These are phyloP conservation scores for Cotesia chilonis DNA, from an alignment of 1,140 invertebrate genomes.

Conservation along the genomic window DNA sequence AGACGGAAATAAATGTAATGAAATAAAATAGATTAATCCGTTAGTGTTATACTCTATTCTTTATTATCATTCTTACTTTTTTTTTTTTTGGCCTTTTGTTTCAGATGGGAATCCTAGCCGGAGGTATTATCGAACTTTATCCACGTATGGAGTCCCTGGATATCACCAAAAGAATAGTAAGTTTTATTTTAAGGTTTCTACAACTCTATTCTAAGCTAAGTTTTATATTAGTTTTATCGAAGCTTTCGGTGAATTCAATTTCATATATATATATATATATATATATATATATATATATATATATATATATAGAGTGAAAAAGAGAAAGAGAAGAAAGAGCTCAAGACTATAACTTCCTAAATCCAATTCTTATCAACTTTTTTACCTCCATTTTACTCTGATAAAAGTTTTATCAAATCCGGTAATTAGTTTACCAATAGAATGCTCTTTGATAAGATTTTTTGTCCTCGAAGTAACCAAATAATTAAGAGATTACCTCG, in stretches of 20 bases:
- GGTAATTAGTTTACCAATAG: too few relatives aligned
- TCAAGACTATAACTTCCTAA: not conserved
- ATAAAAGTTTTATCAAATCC: too few relatives aligned
- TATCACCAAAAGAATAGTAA: conserved; percentile 40
- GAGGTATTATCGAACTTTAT: conserved; percentile 42
- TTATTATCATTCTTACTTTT: not conserved
- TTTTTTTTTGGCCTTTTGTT: conserved; percentile 36
- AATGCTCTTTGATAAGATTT: too few relatives aligned
- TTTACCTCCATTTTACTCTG: not conserved
- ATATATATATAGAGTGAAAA: not conserved
- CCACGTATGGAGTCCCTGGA: conserved; percentile 40
- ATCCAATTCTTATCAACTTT: not conserved
- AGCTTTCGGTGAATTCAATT: not conserved
- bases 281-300: not conserved
- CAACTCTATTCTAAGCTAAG: not conserved
- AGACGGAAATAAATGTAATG: not conserved
- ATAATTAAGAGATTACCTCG: too few relatives aligned
- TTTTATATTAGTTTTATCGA: conserved; percentile 20
- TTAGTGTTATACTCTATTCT: too few relatives aligned
- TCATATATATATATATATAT: not conserved
- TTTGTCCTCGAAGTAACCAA: too few relatives aligned
- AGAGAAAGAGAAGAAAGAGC: not conserved
- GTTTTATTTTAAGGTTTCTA: conserved; percentile 25
- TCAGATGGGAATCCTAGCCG: conserved; percentile 41
- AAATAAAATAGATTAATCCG: conserved; percentile 34